A percentile compares a stretch with the other conserved stretches of the same genome.
Evolutionary conservation across 2,113 vertebrate genomes (phyloP).

Genomic region (Actenoides hombroni): DNA sequence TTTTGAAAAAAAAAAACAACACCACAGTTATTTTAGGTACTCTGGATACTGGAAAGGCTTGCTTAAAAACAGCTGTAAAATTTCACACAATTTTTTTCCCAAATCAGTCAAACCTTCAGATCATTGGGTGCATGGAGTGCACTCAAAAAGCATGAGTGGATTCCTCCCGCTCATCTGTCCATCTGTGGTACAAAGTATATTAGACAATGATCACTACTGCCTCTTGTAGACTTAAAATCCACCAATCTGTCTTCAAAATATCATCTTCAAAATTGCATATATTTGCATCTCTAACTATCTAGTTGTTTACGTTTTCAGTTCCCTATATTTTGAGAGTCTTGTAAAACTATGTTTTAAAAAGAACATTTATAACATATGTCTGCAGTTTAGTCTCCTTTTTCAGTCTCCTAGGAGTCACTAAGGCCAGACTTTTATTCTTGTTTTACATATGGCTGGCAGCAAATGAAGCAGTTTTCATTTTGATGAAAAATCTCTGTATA

Average conservation of each 20-base stretch:
- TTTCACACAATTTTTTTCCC: neutral
- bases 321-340: constrained; percentile 33
- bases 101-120: neutral
- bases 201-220: neutral
- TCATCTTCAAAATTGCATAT: neutral
- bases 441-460: constrained; percentile 64
- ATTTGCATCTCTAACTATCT: neutral
- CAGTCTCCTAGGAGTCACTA: constrained; percentile 57
- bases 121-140: neutral
- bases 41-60: neutral
- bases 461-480: constrained; percentile 59
- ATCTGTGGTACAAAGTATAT: neutral
- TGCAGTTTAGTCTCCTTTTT: constrained; percentile 61
- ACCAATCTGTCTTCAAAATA: neutral
- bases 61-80: neutral
- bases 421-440: constrained; percentile 51
- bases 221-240: neutral
- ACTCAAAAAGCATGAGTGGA: neutral
- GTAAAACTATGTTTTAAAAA: constrained; percentile 58
- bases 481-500: constrained; percentile 34
- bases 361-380: constrained; percentile 46
- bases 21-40: neutral
- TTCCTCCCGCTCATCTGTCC: neutral
- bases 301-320: neutral
- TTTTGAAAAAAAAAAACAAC: neutral